Conservation (phyloP, 2,113 vertebrate genomes). For the Sinosuthora webbiana region DNA sequence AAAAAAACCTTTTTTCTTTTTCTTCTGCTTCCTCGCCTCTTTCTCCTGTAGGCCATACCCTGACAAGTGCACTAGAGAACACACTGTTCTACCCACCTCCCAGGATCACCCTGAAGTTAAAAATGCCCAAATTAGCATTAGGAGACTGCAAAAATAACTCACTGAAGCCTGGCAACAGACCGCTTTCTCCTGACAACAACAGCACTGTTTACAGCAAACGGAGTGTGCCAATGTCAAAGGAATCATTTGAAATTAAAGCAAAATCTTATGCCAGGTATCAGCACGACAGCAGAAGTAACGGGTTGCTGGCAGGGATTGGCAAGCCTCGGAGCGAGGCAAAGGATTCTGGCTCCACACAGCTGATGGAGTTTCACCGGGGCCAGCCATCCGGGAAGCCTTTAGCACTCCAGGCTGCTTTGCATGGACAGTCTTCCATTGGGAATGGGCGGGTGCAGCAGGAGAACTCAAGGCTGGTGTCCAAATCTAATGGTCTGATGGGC, state of each 20-base stretch:
- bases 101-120: constrained; percentile 94
- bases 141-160: constrained; percentile 81
- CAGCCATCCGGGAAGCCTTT: constrained; percentile 84
- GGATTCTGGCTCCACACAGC: constrained; percentile 9
- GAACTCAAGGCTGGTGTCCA: constrained; percentile 47
- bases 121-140: constrained; percentile 86
- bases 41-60: constrained; percentile 77
- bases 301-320: constrained; percentile 71
- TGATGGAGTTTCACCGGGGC: constrained; percentile 66
- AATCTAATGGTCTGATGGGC: constrained; percentile 82
- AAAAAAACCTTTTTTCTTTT: background rate
- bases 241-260: constrained; percentile 59
- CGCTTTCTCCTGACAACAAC: constrained; percentile 81
- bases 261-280: constrained; percentile 78
- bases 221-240: constrained; percentile 67
- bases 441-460: constrained; percentile 81
- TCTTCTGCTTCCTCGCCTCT: background rate
- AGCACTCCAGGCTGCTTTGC: constrained; percentile 81
- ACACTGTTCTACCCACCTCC: constrained; percentile 87
- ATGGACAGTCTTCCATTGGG: constrained; percentile 84
- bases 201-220: constrained; percentile 56
- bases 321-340: constrained; percentile 62
- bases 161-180: constrained; percentile 79
- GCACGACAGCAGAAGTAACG: constrained; percentile 81
- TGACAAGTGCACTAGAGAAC: constrained; percentile 84